Evolutionary conservation across 2,113 vertebrate genomes (phyloP), one percentile per base, ranked within the genome.

Genomic region (Periophthalmodon schlosseri): DNA sequence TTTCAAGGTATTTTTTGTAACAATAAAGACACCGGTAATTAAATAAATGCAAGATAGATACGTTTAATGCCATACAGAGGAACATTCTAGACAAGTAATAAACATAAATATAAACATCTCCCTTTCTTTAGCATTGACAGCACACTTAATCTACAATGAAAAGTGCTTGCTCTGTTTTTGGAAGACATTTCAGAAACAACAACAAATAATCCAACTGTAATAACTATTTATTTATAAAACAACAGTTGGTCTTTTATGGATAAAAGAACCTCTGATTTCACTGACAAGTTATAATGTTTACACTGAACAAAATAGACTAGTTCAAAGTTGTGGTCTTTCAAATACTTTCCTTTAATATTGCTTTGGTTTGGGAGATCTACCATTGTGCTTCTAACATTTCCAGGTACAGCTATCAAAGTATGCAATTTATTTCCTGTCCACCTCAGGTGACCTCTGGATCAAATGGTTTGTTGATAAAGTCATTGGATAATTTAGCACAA

Each of bases 291-390:
- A 1, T 52, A 52, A 52, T 5, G 54, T 57, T 57, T 57, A 57
- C 11, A 7, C 4, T 21, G 20, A 57, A 23, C 1, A 57, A 57
- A 60, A 15, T 14, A 23, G 58, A 61, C 58, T 24, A 8, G n/a
- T 20, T 57, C n/a, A 57, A 57, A 57, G 54, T 23, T 10, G 52
- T 65, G 21, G n/a, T 60, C 24, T 14, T 36, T 33, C 18, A 73
- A 60, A 33, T 60, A 9, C 70, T 76, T 60, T 50, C 50, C 28
- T 77, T 20, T 74, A 61, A 68, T 49, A 68, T 39, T 18, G 0
- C 2, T 69, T 20, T 28, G 72, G 68, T 69, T 68, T 61, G 58
- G 15, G 36, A 20, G 28, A 28, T 28, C 3, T 28, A 28, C 28
- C 28, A 28, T 28, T 28, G 28, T 28, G 28, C 2, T 65, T 63